phyloP scores from a whole-genome alignment of 2,888 invertebrate genomes.

The Tenthredo mesomela region DNA sequence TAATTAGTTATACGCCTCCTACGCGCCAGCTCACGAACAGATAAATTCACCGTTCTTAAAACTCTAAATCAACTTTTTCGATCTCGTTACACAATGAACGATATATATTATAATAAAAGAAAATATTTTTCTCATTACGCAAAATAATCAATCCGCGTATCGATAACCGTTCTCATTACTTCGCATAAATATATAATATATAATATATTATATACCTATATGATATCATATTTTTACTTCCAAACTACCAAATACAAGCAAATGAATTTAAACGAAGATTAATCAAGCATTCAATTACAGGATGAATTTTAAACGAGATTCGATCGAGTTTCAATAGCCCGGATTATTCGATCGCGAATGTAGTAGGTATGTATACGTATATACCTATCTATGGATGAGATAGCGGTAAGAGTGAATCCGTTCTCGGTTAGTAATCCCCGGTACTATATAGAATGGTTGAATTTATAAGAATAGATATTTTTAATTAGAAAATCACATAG shows the following conservation, averaged over 20 bases:
- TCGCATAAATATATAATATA: too few species aligned
- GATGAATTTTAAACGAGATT: slow-evolving; percentile 7
- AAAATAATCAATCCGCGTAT: not conserved
- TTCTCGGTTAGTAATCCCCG: not conserved
- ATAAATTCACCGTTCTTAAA: not conserved
- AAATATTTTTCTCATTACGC: not conserved
- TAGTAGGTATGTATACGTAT: too few species aligned
- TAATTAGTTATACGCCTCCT: slow-evolving; percentile 65
- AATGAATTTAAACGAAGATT: slow-evolving; percentile 2
- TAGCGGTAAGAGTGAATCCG: not conserved
- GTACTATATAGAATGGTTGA: not conserved
- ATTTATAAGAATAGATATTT: not conserved
- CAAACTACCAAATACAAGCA: not conserved
- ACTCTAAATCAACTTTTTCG: not conserved
- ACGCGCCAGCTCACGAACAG: not conserved
- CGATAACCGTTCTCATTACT: not conserved
- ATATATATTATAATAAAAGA: not conserved
- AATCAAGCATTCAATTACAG: slow-evolving; percentile 23
- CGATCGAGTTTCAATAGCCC: not conserved
- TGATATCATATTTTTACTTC: not conserved
- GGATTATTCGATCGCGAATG: not conserved
- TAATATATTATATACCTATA: too few species aligned
- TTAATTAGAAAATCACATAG: slow-evolving; percentile 50
- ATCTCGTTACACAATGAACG: not conserved
- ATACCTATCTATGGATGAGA: not conserved